Conservation (phyloP, 2,113 vertebrate genomes). For the Neoarius graeffei region DNA sequence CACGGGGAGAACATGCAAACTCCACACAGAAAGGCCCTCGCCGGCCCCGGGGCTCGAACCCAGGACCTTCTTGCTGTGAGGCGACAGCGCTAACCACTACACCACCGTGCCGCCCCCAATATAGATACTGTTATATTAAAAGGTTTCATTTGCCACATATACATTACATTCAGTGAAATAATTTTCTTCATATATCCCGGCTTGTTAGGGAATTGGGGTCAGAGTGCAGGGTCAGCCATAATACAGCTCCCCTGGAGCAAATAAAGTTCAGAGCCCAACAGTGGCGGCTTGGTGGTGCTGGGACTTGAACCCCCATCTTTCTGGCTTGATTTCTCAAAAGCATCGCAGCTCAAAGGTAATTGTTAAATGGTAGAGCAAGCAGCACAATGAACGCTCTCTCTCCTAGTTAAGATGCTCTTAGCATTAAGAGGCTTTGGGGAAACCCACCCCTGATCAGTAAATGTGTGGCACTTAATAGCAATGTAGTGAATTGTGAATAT, state of each 20-base stretch:
- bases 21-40: too few species aligned
- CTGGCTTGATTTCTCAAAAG: not conserved
- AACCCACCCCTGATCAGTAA: not conserved
- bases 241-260: not conserved
- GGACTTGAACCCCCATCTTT: not conserved
- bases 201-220: not conserved
- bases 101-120: too few species aligned
- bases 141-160: not conserved
- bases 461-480: not conserved
- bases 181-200: not conserved
- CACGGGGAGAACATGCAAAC: too few species aligned
- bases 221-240: not conserved
- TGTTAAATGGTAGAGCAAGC: too few species aligned
- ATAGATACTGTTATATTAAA: not conserved
- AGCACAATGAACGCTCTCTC: too few species aligned
- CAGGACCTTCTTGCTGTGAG: too few species aligned
- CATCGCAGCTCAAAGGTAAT: too few species aligned
- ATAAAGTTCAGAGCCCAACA: not conserved
- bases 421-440: too few species aligned
- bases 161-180: not conserved
- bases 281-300: not conserved
- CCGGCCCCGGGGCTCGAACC: too few species aligned
- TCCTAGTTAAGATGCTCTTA: too few species aligned
- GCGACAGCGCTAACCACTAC: too few species aligned
- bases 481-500: not conserved